Conservation (phyloP, 2,797 vertebrate species). For the Pitangus sulphuratus region DNA sequence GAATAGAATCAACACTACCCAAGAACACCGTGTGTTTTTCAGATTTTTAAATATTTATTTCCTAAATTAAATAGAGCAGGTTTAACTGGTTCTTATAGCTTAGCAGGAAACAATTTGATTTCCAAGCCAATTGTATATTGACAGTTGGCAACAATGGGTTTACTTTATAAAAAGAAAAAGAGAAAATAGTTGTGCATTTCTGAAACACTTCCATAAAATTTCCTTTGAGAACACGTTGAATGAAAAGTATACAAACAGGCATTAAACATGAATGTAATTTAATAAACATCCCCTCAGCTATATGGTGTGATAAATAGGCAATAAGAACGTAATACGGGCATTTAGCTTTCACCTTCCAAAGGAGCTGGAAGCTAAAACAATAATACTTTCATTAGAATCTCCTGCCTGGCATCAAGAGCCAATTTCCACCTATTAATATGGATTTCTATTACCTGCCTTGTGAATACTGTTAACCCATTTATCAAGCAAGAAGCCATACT, state of each 20-base stretch:
- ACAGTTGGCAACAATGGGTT: constrained; percentile 64
- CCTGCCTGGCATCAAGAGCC: constrained; percentile 58
- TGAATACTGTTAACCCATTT: constrained; percentile 67
- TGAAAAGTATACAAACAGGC: constrained; percentile 64
- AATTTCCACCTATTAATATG: constrained; percentile 64
- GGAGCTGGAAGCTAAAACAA: constrained; percentile 65
- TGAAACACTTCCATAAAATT: constrained; percentile 68
- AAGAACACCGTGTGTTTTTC: constrained; percentile 48
- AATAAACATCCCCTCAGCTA: constrained; percentile 68
- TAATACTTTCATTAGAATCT: constrained; percentile 65
- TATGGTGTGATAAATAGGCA: constrained; percentile 68
- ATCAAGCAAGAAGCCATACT: constrained; percentile 41
- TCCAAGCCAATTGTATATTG: constrained; percentile 69
- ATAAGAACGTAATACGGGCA: constrained; percentile 55
- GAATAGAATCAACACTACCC: constrained; percentile 61
- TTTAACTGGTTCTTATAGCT: constrained; percentile 56
- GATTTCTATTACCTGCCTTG: constrained; percentile 64
- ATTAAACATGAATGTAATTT: constrained; percentile 67
- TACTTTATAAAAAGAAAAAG: constrained; percentile 59
- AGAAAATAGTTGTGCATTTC: constrained; percentile 62
- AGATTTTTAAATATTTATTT: constrained; percentile 74
- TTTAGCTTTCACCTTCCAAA: constrained; percentile 61
- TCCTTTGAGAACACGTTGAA: constrained; percentile 63
- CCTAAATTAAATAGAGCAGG: constrained; percentile 69
- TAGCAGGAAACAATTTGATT: constrained; percentile 74